Base-by-base conservation (phyloP, 2,888 invertebrate species). In the Celastrina argiolus region DNA sequence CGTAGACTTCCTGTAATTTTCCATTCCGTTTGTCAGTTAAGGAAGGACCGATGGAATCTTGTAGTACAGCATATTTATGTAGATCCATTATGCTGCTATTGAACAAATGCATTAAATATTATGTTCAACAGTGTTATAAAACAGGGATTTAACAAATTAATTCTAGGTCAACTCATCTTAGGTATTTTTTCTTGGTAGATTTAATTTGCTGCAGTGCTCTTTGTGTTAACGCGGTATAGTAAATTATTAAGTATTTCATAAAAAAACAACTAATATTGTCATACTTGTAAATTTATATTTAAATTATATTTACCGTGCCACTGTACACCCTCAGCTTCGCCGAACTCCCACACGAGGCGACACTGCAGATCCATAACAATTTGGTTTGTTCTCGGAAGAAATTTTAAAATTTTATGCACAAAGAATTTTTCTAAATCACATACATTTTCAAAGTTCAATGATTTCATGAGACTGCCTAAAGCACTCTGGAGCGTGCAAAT, bases 361-460 rank as follows among this genome's bases (percentile, higher is more conserved):
- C 92, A 94, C 75, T 94, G 94, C 65, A 94, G 82, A 75, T 94
- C 94, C 34, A 94, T 79, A 64, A 92, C 88, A 59, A 94, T 91
- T 79, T 94, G 93, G 81, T 94, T 94, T 22, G 87, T 91, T 61
- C 83, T 83, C 8, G 94, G 94, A 66, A 94, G 84, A 71, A 93
- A 87, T 71, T 88, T 89, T 5, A 78, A 75, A 28, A 94, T 80
- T 74, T 94, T 92, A 67, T 85, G 81, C 14, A 89, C 75, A 63
- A 94, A 82, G 76, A 94, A 94, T 45, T 84, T 87, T 71, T 93
- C 86, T 72, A 94, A 84, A 67, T 92, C 84, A n/a, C 81, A 79
- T 1, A 93, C 87, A 70, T 88, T 87, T 69, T 91, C 84, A 68
- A 90, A 86, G 67, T 92, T 81, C 66, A 93, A 79, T 59, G 90